Evolutionary conservation across 2,113 vertebrate species (phyloP), one percentile per base, ranked within the genome.

Genomic region (Gambusia holbrooki): DNA sequence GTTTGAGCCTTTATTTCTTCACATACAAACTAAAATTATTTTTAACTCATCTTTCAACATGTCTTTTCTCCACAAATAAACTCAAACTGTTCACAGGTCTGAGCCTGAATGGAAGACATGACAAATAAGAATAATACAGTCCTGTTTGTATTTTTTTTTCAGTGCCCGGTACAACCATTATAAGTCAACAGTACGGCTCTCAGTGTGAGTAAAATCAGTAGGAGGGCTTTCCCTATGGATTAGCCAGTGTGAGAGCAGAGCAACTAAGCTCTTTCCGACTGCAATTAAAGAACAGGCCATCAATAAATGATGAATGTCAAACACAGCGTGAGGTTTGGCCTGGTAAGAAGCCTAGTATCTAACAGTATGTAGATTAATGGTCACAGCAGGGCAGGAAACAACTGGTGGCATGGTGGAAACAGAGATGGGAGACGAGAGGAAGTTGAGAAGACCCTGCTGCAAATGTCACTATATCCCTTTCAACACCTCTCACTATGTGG

Each of bases 261-360:
- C 58, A 72, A 82, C 83, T 76, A 74, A 85, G 88, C 79, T 83
- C 85, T 88, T 77, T 85, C 87, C 86, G 62, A 74, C 88, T 84
- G 90, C 92, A 94, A 92, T 94, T 94, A 94, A 93, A 93, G 83
- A 73, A 76, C 64, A 71, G 51, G 42, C 73, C 89, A 89, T 95
- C 91, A 93, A 95, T 94, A 95, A 94, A 90, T 92, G 86, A 95
- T 94, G 90, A 95, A 95, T 95, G 94, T 90, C 94, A 95, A 89
- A 81, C 91, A 66, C 92, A 92, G 94, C 90, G 5, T 91, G 94
- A 83, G 83, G 89, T 90, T 91, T 79, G 88, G 78, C 87, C 86
- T 83, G 88, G 82, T 86, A 84, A 86, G 91, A 77, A 87, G 80
- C 69, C 88, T 64, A 37, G 84, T 69, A 76, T 79, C 84, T 84